Evolutionary conservation across 1,140 invertebrate genomes (phyloP).

Genomic region (Wiebesia pumilae): DNA sequence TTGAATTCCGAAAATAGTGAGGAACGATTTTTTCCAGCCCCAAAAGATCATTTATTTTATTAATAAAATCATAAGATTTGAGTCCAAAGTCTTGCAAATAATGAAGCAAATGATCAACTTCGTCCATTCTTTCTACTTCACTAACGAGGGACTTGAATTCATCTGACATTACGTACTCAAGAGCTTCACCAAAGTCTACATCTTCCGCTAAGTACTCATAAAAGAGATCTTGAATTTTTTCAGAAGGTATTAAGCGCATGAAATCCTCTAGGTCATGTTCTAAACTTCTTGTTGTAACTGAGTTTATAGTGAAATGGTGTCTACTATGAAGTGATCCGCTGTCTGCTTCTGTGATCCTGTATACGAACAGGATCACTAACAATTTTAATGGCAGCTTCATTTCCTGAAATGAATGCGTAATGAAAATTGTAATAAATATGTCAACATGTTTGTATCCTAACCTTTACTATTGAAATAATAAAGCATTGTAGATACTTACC

Average conservation of each 20-base stretch:
- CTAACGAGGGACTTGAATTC: conserved; percentile 55
- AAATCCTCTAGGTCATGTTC: conserved; percentile 60
- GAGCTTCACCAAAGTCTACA: conserved; percentile 52
- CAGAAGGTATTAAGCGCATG: conserved; percentile 45
- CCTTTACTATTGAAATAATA: not conserved
- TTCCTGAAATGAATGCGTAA: conserved; percentile 48
- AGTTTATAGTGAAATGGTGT: not conserved
- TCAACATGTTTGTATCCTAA: not conserved
- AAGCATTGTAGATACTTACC: conserved; percentile 51
- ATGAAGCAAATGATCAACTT: conserved; percentile 52
- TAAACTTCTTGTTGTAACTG: conserved; percentile 51
- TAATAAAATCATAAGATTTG: conserved; percentile 51
- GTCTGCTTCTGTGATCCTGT: conserved; percentile 5
- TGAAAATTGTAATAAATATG: conserved; percentile 4
- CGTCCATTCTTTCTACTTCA: conserved; percentile 54
- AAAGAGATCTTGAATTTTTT: conserved; percentile 53
- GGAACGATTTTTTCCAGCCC: conserved; percentile 39
- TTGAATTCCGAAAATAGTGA: not conserved
- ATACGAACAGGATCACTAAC: conserved; percentile 45
- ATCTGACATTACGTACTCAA: conserved; percentile 54
- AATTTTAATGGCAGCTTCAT: conserved; percentile 48
- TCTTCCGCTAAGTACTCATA: conserved; percentile 56
- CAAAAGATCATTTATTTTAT: conserved; percentile 55
- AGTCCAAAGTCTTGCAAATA: conserved; percentile 55
- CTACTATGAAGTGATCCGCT: not conserved